Conservation (phyloP, 1,140 invertebrate genomes). For the Conus ventricosus region DNA sequence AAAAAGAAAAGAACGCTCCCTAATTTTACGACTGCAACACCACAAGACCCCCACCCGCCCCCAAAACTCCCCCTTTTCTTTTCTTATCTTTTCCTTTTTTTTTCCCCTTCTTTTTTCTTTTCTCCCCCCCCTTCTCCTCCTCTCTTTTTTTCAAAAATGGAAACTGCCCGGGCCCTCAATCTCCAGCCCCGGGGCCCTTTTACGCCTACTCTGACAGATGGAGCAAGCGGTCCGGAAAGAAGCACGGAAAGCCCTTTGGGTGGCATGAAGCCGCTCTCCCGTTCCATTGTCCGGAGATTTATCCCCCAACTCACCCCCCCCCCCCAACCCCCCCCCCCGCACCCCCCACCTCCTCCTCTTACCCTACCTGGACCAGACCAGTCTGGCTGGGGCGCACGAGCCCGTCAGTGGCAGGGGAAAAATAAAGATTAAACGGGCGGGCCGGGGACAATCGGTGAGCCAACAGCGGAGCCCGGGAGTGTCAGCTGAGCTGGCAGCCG, state of each 20-base stretch:
- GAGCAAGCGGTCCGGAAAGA: slow-evolving; percentile 15
- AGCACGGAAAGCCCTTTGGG: slow-evolving; percentile 30
- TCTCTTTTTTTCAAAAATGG: too few relatives aligned
- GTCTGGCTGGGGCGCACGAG: slow-evolving; percentile 21
- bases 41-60: too few relatives aligned
- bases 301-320: not conserved
- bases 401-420: slow-evolving; percentile 24
- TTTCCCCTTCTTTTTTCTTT: too few relatives aligned
- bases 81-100: too few relatives aligned
- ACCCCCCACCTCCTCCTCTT: too few relatives aligned
- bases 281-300: slow-evolving; percentile 34
- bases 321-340: not conserved
- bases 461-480: not conserved
- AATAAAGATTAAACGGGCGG: slow-evolving; percentile 32
- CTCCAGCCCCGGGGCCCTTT: not conserved
- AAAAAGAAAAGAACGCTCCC: too few relatives aligned
- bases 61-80: too few relatives aligned
- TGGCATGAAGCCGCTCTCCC: not conserved
- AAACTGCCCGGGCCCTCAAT: not conserved
- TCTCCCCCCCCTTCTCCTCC: too few relatives aligned
- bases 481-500: slow-evolving; percentile 14
- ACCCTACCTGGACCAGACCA: not conserved
- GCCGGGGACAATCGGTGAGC: not conserved
- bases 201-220: not conserved
- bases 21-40: too few relatives aligned